Conservation (phyloP, 2,797 vertebrate species). For the Microctenopoma stevenorrisi region DNA sequence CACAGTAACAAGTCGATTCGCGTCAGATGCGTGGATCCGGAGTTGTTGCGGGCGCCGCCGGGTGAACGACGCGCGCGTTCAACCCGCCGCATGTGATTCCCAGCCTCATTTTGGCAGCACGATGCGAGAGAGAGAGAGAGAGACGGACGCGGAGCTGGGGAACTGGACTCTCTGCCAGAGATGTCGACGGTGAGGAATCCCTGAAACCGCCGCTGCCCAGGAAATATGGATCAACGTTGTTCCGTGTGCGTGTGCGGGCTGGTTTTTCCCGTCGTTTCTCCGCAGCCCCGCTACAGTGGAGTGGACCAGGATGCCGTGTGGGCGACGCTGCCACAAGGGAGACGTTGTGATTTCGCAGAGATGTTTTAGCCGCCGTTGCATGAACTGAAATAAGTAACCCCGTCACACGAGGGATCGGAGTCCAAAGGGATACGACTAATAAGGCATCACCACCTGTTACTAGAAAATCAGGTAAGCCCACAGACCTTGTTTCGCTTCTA, state of each 20-base stretch:
- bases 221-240: conserved; percentile 71
- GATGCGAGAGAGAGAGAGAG: conserved; percentile 63
- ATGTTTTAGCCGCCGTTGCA: conserved; percentile 73
- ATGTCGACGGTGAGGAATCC: conserved; percentile 75
- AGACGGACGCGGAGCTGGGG: conserved; percentile 49
- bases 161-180: conserved; percentile 66
- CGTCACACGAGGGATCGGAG: conserved; percentile 59
- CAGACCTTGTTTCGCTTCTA: conserved; percentile 27
- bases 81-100: conserved; percentile 72
- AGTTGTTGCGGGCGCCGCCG: conserved; percentile 60
- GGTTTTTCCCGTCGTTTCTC: conserved; percentile 39
- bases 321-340: conserved; percentile 82
- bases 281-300: conserved; percentile 65
- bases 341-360: conserved; percentile 76
- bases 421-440: conserved; percentile 55
- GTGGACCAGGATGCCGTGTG: conserved; percentile 80
- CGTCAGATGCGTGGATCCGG: conserved; percentile 56
- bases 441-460: conserved; percentile 84
- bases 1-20: conserved; percentile 43
- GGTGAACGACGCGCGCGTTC: conserved; percentile 71
- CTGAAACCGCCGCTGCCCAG: conserved; percentile 60
- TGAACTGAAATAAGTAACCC: conserved; percentile 59
- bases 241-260: conserved; percentile 57
- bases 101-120: conserved; percentile 75
- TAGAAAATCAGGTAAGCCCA: conserved; percentile 80